Conservation (phyloP, 2,113 vertebrate species). For the Chauna torquata region DNA sequence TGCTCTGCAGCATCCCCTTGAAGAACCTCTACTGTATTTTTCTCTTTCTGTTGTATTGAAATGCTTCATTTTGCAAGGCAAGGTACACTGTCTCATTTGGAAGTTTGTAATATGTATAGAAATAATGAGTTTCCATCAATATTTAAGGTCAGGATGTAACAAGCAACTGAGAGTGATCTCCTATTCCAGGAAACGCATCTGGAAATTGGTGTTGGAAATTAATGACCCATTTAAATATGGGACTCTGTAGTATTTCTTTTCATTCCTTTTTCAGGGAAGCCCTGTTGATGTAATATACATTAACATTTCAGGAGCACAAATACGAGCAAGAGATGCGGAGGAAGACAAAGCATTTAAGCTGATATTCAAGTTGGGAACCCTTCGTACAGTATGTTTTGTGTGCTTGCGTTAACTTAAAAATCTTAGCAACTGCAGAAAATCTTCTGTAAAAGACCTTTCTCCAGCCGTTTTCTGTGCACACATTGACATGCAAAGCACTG, state of each 20-base stretch:
- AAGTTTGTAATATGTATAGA: background rate
- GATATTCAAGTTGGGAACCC: conserved; percentile 39
- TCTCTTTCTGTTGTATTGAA: background rate
- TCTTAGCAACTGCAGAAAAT: background rate
- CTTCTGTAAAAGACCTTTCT: background rate
- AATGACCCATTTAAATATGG: conserved; percentile 46
- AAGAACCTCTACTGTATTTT: background rate
- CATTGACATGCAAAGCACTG: background rate
- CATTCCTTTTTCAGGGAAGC: background rate
- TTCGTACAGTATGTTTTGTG: background rate
- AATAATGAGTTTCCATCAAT: background rate
- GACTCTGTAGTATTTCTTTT: conserved; percentile 27
- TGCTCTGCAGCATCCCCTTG: background rate
- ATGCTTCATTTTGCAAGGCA: background rate
- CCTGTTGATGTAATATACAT: background rate
- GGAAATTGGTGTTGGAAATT: conserved; percentile 46
- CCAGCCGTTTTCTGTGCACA: background rate
- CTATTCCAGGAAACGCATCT: conserved; percentile 33
- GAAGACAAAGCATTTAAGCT: conserved; percentile 42
- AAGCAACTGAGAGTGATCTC: conserved; percentile 47
- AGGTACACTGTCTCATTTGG: background rate
- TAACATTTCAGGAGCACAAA: conserved; percentile 49
- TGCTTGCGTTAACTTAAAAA: background rate
- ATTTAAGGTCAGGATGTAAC: conserved; percentile 3
- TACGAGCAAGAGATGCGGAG: background rate